Evolutionary conservation across 1,140 invertebrate genomes (phyloP), one percentile per base, ranked within the genome.

Genomic region (Microplitis demolitor): DNA sequence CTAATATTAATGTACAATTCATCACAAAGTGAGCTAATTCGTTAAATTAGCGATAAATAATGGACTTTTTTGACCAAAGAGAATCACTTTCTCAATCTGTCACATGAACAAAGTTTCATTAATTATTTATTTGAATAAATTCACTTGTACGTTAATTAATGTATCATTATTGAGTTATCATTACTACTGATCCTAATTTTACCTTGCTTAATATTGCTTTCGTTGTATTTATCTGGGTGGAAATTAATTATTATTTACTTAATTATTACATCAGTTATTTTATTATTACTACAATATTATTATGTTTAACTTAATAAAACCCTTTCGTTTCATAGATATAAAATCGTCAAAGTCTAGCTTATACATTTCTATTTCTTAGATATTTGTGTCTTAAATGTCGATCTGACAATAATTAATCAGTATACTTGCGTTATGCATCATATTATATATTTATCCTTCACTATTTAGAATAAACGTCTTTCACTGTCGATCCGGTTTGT

Each of bases 121-220:
- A 13, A 56, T 24, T 14, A 56, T 24, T 56, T 24, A 13, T 14
- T 3, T 16, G 3, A 6, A 6, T 24, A 6, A 37, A 37, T 31
- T 16, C 11, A 39, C 13, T 35, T 34, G 62, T 33, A 24, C 35
- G 37, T 37, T 64, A 39, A 64, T 24, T n/a, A 64, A 39, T 70
- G 58, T 53, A 71, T 45, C 31, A n/a, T 45, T 62, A 53, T 53
- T 53, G 14, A 35, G 9, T 66, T 16, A 31, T n/a, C 4, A 4
- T n/a, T 45, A 13, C 11, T 24, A 24, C 8, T 16, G 24, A 24
- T 24, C 11, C 14, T 50, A 6, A 3, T 24, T 66, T 77, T 81
- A 87, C 83, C 84, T 87, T 87, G 83, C 86, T 83, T 84, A 85
- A 78, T 86, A 87, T 86, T 87, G 85, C 84, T 87, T 87, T 87